phyloP scores from a whole-genome alignment of 2,888 invertebrate genomes.

The Nowickia ferox region DNA sequence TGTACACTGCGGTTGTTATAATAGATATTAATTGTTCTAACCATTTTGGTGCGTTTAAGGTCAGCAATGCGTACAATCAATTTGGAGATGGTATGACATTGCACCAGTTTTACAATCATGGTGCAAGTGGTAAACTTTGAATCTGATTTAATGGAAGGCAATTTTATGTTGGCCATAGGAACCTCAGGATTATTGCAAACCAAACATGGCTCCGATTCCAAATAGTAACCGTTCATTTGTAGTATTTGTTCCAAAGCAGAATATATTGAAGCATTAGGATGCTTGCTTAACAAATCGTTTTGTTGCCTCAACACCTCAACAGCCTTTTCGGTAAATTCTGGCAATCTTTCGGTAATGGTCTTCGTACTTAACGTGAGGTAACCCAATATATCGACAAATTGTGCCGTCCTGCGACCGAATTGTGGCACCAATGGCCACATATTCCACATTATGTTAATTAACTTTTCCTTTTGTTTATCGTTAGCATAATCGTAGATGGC shows the following conservation, averaged over 20 bases:
- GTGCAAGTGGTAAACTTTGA: conserved; percentile 99
- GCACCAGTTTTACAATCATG: conserved; percentile 97
- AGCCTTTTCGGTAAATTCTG: conserved; percentile 93
- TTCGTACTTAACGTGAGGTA: conserved; percentile 95
- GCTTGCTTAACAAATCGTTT: conserved; percentile 93
- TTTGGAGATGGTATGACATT: conserved; percentile 97
- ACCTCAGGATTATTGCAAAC: conserved; percentile 99
- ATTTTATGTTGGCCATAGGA: conserved; percentile 94
- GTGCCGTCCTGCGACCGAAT: conserved; percentile 96
- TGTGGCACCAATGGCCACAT: conserved; percentile 95
- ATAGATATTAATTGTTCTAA: conserved; percentile 96
- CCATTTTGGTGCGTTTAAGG: conserved; percentile 98
- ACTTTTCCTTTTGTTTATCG: conserved; percentile 89
- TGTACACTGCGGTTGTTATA: conserved; percentile 98
- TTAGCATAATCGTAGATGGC: conserved; percentile 94
- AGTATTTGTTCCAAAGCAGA: conserved; percentile 96
- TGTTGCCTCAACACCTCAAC: conserved; percentile 93
- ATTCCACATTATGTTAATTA: conserved; percentile 94
- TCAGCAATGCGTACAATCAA: conserved; percentile 97
- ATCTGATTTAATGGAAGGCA: conserved; percentile 96
- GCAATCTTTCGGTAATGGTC: conserved; percentile 86
- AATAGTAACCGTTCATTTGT: conserved; percentile 96
- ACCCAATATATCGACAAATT: conserved; percentile 97
- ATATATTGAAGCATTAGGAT: conserved; percentile 97
- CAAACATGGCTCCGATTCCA: conserved; percentile 98